Evolutionary conservation across 2,888 invertebrate genomes (phyloP).

Genomic region (Drosophila hamatofila): DNA sequence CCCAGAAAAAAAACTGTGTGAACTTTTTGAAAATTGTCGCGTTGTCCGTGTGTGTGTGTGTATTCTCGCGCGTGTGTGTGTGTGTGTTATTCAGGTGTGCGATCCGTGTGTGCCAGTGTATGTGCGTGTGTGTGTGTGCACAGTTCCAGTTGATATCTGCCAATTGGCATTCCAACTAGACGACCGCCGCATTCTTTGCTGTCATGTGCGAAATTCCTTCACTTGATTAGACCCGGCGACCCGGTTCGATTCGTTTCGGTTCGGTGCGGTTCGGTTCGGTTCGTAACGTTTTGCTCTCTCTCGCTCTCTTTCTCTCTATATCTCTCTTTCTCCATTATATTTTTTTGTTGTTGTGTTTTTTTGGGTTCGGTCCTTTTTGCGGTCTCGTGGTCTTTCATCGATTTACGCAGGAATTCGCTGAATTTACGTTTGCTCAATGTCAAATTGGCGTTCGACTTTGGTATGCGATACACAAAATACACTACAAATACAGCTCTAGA

Average conservation of each 20-base stretch:
- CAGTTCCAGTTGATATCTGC: constrained; percentile 26
- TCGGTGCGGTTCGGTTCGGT: constrained; percentile 21
- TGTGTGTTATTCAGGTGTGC: constrained; percentile 3
- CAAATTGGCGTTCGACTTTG: constrained; percentile 77
- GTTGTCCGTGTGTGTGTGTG: not conserved
- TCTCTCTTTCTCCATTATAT: not conserved
- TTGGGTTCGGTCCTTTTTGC: constrained; percentile 22
- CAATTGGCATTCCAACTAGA: constrained; percentile 28
- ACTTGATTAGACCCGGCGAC: constrained; percentile 36
- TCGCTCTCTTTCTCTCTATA: not conserved
- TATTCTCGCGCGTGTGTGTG: constrained; percentile 9
- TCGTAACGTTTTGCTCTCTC: constrained; percentile 2
- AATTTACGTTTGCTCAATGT: constrained; percentile 78
- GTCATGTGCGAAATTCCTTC: constrained; percentile 77
- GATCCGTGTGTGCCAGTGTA: not conserved
- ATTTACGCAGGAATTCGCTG: constrained; percentile 69
- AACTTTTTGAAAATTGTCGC: constrained; percentile 9
- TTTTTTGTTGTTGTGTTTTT: not conserved
- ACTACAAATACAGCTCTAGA: constrained; percentile 21
- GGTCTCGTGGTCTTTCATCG: constrained; percentile 52
- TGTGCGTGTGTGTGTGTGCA: constrained; percentile 4
- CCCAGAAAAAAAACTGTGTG: constrained; percentile 14
- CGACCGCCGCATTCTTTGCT: constrained; percentile 60
- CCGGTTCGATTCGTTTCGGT: constrained; percentile 9
- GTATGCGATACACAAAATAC: constrained; percentile 59